Conservation (phyloP, 2,888 invertebrate genomes). For the Morpho deidamia region DNA sequence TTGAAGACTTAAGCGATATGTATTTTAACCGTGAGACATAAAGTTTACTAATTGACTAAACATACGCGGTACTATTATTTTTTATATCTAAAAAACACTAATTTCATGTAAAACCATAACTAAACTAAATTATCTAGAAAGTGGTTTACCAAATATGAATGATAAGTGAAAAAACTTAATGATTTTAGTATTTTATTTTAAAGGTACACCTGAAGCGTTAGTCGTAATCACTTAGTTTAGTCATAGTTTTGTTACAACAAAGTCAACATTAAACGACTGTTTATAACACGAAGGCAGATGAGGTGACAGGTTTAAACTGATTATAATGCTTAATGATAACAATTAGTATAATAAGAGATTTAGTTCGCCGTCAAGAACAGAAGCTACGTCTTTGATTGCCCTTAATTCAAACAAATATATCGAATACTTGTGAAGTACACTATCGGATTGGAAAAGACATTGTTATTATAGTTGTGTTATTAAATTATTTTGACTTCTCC, state of each 20-base stretch:
- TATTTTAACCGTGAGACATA: conserved; percentile 42
- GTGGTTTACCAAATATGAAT: too few relatives aligned
- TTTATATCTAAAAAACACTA: conserved; percentile 7
- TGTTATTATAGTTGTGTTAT: too few relatives aligned
- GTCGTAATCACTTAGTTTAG: too few relatives aligned
- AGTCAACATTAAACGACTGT: conserved; percentile 2
- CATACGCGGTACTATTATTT: conserved; percentile 32
- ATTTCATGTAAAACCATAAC: too few relatives aligned
- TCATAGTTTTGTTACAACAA: too few relatives aligned
- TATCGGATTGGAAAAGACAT: not conserved
- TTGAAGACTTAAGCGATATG: conserved; percentile 70
- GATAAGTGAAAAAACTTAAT: too few relatives aligned
- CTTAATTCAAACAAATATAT: conserved; percentile 4
- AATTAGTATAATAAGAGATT: not conserved
- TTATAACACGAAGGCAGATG: conserved; percentile 25
- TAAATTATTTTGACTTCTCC: too few relatives aligned
- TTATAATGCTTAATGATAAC: conserved; percentile 3
- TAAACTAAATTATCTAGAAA: too few relatives aligned
- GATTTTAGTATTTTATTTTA: too few relatives aligned
- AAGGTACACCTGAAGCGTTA: too few relatives aligned
- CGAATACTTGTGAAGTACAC: not conserved
- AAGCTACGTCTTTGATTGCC: not conserved
- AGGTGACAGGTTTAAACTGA: conserved; percentile 18
- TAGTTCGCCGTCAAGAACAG: too few relatives aligned
- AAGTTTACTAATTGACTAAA: conserved; percentile 37